These are phyloP conservation scores for Periplaneta americana DNA, from an alignment of 1,140 invertebrate genomes.

Conservation along the genomic window DNA sequence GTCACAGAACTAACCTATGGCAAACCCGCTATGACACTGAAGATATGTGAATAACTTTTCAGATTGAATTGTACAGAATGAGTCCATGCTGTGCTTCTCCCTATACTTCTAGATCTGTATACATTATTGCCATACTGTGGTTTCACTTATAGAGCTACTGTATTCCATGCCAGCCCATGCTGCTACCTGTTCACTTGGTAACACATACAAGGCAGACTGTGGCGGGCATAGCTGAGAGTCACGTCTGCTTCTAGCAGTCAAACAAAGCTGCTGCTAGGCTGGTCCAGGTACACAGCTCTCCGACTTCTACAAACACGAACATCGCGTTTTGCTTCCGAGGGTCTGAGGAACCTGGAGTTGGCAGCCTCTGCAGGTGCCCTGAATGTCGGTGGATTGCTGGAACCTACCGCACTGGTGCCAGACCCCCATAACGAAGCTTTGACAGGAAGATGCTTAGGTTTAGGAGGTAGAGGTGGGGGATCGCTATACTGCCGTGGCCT, in stretches of 20 bases:
- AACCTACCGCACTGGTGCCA: not conserved
- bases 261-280: conserved; percentile 57
- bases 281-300: conserved; percentile 47
- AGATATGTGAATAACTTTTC: too few species aligned
- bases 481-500: conserved; percentile 23
- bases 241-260: conserved; percentile 29
- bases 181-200: not conserved
- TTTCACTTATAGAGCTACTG: too few species aligned
- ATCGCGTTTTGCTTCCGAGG: conserved; percentile 5
- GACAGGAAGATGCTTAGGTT: conserved; percentile 50
- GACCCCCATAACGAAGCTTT: conserved; percentile 37
- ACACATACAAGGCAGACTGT: not conserved
- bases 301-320: conserved; percentile 19
- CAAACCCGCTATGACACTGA: too few species aligned
- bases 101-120: too few species aligned
- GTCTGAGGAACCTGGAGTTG: conserved; percentile 6
- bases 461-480: conserved; percentile 49
- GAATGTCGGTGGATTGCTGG: not conserved
- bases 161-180: too few species aligned
- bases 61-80: too few species aligned
- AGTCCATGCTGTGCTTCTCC: too few species aligned
- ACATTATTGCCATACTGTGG: too few species aligned
- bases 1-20: too few species aligned
- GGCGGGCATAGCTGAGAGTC: not conserved
- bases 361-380: conserved; percentile 2